These are phyloP conservation scores for Phymatocera aterrima DNA, from an alignment of 2,888 invertebrate species.

Conservation along the genomic window DNA sequence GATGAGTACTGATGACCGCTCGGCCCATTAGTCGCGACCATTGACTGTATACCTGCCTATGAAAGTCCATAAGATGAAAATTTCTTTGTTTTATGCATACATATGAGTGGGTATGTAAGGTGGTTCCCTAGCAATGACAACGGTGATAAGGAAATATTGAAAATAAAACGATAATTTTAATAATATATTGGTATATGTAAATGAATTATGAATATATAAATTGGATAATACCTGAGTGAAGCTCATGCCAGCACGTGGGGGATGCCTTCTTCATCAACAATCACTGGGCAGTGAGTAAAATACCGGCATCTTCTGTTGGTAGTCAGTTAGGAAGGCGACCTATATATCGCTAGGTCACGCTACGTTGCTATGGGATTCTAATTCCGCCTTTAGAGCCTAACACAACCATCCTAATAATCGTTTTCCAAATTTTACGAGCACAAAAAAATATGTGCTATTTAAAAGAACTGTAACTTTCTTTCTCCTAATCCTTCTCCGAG, in stretches of 20 bases:
- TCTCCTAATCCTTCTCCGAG: background rate
- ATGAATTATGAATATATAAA: constrained; percentile 77
- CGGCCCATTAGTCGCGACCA: constrained; percentile 40
- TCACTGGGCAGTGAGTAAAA: constrained; percentile 74
- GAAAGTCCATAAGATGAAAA: constrained; percentile 29
- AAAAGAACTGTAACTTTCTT: constrained; percentile 29
- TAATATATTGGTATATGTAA: constrained; percentile 71
- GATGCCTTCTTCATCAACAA: constrained; percentile 74
- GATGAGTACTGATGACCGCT: constrained; percentile 33
- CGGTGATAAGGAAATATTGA: constrained; percentile 63
- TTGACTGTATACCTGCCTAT: constrained; percentile 36
- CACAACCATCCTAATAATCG: constrained; percentile 38
- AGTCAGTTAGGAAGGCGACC: constrained; percentile 74
- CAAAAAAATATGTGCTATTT: constrained; percentile 14
- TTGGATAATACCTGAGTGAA: constrained; percentile 80
- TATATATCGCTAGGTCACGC: constrained; percentile 72
- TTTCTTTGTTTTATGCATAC: constrained; percentile 30
- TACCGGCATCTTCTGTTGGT: constrained; percentile 74
- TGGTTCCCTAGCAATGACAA: constrained; percentile 57
- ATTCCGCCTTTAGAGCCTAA: constrained; percentile 51
- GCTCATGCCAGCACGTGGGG: constrained; percentile 74
- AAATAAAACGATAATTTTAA: constrained; percentile 68
- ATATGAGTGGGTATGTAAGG: constrained; percentile 58
- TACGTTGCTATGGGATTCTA: constrained; percentile 73
- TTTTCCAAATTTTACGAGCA: constrained; percentile 27